Conservation (phyloP, 1,140 invertebrate genomes). For the Monochamus saltuarius region DNA sequence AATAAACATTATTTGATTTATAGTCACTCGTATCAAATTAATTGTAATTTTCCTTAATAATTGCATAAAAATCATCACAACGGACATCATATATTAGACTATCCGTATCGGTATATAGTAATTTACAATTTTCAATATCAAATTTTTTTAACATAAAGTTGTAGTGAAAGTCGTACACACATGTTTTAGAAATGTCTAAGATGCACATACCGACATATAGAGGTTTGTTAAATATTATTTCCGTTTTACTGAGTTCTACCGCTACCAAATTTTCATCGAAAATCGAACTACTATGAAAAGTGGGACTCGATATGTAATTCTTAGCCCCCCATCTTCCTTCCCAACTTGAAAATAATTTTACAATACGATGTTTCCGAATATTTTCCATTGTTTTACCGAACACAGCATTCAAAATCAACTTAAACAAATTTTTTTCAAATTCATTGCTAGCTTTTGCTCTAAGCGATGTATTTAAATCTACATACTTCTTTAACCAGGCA, state of each 20-base stretch:
- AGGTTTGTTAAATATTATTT: conserved; percentile 48
- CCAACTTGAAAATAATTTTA: no score
- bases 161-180: conserved; percentile 45
- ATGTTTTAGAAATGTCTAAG: conserved; percentile 44
- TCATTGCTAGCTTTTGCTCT: conserved; percentile 43
- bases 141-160: conserved; percentile 34
- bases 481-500: conserved; percentile 48
- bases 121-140: conserved; percentile 21
- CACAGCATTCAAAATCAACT: conserved; percentile 35
- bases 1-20: no score
- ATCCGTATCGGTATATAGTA: conserved; percentile 52
- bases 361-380: no score
- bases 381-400: no score
- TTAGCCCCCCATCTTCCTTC: no score
- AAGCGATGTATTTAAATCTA: conserved; percentile 49
- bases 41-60: not conserved
- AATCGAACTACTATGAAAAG: conserved; percentile 34
- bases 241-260: conserved; percentile 41
- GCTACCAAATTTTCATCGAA: conserved; percentile 47
- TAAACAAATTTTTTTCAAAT: conserved; percentile 52
- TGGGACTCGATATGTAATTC: conserved; percentile 17
- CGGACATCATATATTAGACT: conserved; percentile 45
- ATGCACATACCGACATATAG: conserved; percentile 40
- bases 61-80: not conserved
- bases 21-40: not conserved